Percentiles rank a stretch among this genome's conserved stretches.
These are phyloP conservation scores for Paramisgurnus dabryanus DNA, from an alignment of 2,113 vertebrate genomes.

Conservation along the genomic window DNA sequence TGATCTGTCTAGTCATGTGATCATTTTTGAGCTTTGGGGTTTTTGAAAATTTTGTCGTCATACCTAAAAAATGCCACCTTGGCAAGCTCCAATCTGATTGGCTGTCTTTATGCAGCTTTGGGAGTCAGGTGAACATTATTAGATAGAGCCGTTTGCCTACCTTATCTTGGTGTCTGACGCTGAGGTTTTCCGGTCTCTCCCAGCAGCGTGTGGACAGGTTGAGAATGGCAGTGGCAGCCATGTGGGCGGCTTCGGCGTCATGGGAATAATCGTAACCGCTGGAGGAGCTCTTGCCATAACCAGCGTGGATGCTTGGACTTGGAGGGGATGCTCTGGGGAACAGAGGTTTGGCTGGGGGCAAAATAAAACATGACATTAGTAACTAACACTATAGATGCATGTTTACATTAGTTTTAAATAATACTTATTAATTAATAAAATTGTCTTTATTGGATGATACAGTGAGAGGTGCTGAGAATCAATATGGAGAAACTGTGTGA, in stretches of 20 bases:
- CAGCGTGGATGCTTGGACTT: constrained; percentile 81
- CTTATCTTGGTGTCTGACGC: constrained; percentile 90
- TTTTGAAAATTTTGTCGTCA: too few relatives aligned
- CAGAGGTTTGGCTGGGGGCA: constrained; percentile 79
- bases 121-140: neutral
- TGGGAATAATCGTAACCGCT: constrained; percentile 91
- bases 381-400: too few relatives aligned
- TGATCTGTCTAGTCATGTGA: too few relatives aligned
- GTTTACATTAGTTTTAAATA: too few relatives aligned
- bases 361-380: neutral
- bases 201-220: constrained; percentile 98
- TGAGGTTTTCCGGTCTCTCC: constrained; percentile 97
- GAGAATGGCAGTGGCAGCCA: constrained; percentile 96
- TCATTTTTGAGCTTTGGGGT: too few relatives aligned
- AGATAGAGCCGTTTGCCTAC: constrained; percentile 60
- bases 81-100: too few relatives aligned
- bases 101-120: too few relatives aligned
- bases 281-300: constrained; percentile 82
- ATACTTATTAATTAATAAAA: too few relatives aligned
- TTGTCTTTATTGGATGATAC: too few relatives aligned
- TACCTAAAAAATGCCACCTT: too few relatives aligned
- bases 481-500: too few relatives aligned
- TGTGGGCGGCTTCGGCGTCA: constrained; percentile 94
- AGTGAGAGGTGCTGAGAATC: too few relatives aligned
- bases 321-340: constrained; percentile 86